Evolutionary conservation across 2,113 vertebrate species (phyloP).

Genomic region (Urocolius indicus): DNA sequence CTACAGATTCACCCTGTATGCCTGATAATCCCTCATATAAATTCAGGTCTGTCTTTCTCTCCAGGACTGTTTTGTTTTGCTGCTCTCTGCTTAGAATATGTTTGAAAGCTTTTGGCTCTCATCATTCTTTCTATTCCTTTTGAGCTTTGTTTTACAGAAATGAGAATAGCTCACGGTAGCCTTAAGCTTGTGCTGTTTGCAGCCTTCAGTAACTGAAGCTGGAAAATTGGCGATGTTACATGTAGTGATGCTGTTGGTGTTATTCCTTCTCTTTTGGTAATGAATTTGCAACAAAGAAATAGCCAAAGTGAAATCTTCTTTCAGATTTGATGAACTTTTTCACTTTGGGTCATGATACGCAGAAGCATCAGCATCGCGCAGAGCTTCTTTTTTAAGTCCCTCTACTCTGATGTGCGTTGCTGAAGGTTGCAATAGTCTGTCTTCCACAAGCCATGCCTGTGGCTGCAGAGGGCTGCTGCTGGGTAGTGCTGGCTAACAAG

Average conservation of each 20-base stretch:
- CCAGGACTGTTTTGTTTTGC: slow-evolving; percentile 6
- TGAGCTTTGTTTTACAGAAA: neutral
- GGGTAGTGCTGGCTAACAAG: neutral
- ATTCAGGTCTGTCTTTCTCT: slow-evolving; percentile 18
- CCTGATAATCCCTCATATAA: slow-evolving; percentile 61
- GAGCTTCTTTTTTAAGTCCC: neutral
- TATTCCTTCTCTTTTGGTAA: neutral
- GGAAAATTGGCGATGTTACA: neutral
- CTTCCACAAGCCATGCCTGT: fast-evolving
- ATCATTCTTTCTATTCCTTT: neutral
- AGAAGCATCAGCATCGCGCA: fast-evolving
- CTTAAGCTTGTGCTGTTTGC: neutral
- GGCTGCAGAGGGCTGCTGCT: fast-evolving
- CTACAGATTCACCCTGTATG: slow-evolving; percentile 28
- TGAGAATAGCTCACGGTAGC: neutral
- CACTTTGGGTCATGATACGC: fast-evolving
- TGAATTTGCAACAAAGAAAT: neutral
- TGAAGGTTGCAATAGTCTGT: neutral
- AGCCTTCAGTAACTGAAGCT: neutral
- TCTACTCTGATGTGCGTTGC: fast-evolving
- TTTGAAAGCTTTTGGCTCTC: slow-evolving; percentile 19
- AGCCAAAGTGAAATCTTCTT: neutral
- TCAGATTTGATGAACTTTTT: neutral
- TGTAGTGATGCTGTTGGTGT: neutral
- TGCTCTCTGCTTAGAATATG: neutral